These are phyloP conservation scores for Taxidea taxus DNA, from an alignment of 2,113 vertebrate genomes.

Conservation along the genomic window DNA sequence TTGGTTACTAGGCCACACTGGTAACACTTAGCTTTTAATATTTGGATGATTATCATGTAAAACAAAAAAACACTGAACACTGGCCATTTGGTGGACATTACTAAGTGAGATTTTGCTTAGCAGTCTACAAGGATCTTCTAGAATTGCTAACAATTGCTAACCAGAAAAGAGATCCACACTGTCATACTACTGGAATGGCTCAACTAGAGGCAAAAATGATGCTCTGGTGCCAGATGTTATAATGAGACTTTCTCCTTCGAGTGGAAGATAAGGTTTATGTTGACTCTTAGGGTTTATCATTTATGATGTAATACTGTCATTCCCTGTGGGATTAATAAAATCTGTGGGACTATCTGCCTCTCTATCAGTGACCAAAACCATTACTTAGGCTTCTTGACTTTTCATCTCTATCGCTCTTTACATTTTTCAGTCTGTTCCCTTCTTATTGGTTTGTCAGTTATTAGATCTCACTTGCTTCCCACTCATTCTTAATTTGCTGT, in stretches of 20 bases:
- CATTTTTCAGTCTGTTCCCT: neutral
- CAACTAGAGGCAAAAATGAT: neutral
- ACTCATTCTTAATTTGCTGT: conserved; percentile 42
- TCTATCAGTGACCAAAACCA: neutral
- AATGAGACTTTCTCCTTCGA: neutral
- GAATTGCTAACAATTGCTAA: neutral
- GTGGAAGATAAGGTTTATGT: neutral
- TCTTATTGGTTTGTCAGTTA: conserved; percentile 36
- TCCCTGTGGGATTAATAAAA: neutral
- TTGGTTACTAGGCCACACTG: neutral
- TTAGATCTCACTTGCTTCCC: conserved; percentile 42
- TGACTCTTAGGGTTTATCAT: neutral
- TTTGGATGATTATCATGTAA: neutral
- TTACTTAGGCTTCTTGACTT: neutral
- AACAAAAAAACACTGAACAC: neutral
- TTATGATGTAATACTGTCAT: neutral
- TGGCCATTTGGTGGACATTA: neutral
- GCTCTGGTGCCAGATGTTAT: neutral
- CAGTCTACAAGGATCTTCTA: neutral
- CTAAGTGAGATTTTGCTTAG: neutral
- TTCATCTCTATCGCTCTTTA: neutral
- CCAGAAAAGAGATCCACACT: neutral
- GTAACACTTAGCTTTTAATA: neutral
- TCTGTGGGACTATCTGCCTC: neutral
- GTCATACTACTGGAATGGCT: neutral